Evolutionary conservation across 35 echinoderm and acorn worm genomes (phyloP).

Genomic region (Diadema setosum): DNA sequence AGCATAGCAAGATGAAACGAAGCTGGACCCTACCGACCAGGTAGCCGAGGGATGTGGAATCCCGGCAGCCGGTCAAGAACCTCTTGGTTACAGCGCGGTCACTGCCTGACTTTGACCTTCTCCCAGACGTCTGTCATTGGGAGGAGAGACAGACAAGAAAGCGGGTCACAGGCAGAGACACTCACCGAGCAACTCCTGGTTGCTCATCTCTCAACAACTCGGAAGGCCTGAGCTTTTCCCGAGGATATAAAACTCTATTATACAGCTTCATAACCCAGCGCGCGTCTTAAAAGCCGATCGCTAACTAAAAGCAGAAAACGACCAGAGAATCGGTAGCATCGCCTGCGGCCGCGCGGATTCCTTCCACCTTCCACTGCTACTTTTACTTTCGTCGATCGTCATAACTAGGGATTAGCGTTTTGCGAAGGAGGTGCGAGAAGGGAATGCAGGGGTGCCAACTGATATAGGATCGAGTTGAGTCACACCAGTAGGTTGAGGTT

Average conservation of each 20-base stretch:
- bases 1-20: neutral
- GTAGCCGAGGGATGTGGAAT: neutral
- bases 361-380: neutral
- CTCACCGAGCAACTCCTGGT: neutral
- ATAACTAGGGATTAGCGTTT: constrained; percentile 17
- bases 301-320: constrained; percentile 31
- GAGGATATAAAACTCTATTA: constrained; percentile 33
- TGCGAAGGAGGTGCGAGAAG: constrained; percentile 6
- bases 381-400: constrained; percentile 8
- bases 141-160: constrained; percentile 18
- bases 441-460: neutral
- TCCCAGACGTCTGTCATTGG: neutral
- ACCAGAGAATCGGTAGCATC: neutral
- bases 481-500: neutral
- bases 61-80: neutral
- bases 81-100: constrained; percentile 8
- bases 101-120: neutral
- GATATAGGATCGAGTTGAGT: neutral
- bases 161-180: neutral
- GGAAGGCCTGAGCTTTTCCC: constrained; percentile 14
- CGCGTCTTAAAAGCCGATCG: constrained; percentile 9
- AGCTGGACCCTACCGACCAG: neutral
- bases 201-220: neutral
- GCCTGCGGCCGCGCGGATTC: neutral
- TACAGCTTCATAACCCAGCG: neutral